phyloP scores from a whole-genome alignment of 2,888 invertebrate species.

The Hypomecis atomaria region DNA sequence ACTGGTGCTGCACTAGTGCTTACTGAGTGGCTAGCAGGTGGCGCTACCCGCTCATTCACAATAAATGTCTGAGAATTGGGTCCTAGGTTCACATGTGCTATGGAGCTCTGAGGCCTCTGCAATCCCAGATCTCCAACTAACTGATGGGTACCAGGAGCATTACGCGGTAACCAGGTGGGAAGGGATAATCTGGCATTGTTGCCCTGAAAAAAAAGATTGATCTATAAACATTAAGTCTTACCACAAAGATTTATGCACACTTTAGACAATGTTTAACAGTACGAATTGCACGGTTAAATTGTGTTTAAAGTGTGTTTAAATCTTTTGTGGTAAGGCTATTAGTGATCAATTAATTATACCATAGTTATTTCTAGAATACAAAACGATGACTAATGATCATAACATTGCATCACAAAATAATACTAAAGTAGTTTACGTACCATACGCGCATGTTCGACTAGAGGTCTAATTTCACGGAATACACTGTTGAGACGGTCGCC shows the following conservation, averaged over 20 bases:
- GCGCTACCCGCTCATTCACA: slow-evolving; percentile 65
- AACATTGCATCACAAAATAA: slow-evolving; percentile 45
- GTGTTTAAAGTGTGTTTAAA: too few species aligned
- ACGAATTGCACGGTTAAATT: too few species aligned
- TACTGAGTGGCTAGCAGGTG: slow-evolving; percentile 57
- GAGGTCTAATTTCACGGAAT: slow-evolving; percentile 87
- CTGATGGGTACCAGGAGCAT: slow-evolving; percentile 69
- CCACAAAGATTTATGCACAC: too few species aligned
- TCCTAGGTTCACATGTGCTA: slow-evolving; percentile 71
- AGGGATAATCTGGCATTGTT: slow-evolving; percentile 75
- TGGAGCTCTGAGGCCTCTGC: slow-evolving; percentile 75
- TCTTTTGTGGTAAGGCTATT: too few species aligned
- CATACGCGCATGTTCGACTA: slow-evolving; percentile 86
- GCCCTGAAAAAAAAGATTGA: slow-evolving; percentile 56
- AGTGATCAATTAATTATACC: not conserved
- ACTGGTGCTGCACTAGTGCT: slow-evolving; percentile 64
- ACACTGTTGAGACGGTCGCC: slow-evolving; percentile 77
- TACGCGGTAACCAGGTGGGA: slow-evolving; percentile 76
- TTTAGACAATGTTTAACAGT: too few species aligned
- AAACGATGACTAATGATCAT: slow-evolving; percentile 33
- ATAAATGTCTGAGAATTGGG: slow-evolving; percentile 65
- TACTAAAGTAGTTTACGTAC: slow-evolving; percentile 54
- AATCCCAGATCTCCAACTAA: slow-evolving; percentile 55
- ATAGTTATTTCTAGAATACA: not conserved
- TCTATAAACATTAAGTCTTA: not conserved